These are phyloP conservation scores for Brachionus calyciflorus DNA, from an alignment of 1,140 invertebrate genomes.

Conservation along the genomic window DNA sequence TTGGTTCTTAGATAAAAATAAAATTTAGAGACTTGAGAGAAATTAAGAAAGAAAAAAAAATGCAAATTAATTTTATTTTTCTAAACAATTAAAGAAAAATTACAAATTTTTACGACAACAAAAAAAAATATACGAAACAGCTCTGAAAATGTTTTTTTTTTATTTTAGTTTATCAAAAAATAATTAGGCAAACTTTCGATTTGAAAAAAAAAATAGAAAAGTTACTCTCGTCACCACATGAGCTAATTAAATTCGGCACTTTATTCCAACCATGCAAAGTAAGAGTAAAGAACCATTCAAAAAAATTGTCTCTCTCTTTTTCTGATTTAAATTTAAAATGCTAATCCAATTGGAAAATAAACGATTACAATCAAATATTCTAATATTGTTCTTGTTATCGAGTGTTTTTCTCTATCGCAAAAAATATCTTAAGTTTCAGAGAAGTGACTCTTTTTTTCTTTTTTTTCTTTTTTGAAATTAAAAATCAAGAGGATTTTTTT, in stretches of 20 bases:
- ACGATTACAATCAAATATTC: conserved; percentile 35
- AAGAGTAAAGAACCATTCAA: conserved; percentile 8
- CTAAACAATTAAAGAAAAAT: too few relatives aligned
- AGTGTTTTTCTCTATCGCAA: neutral
- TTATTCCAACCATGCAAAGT: conserved; percentile 26
- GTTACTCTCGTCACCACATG: conserved; percentile 40
- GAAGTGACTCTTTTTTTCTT: neutral
- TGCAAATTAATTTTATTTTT: too few relatives aligned
- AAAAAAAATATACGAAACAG: too few relatives aligned
- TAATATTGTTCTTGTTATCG: conserved; percentile 10
- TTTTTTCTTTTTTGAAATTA: conserved; percentile 24
- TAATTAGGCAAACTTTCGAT: neutral
- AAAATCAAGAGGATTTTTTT: conserved; percentile 42
- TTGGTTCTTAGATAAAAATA: too few relatives aligned
- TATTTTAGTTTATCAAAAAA: neutral
- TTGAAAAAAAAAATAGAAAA: conserved; percentile 13
- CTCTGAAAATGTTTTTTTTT: too few relatives aligned
- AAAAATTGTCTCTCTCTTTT: neutral
- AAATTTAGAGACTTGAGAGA: too few relatives aligned
- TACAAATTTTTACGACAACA: too few relatives aligned
- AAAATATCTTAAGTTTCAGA: conserved; percentile 26
- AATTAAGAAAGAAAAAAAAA: too few relatives aligned
- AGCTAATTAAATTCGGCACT: conserved; percentile 34
- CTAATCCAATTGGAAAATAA: conserved; percentile 44
- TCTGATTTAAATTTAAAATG: neutral